These are phyloP conservation scores for Pseudomugil gertrudae DNA, from an alignment of 2,797 vertebrate genomes.

Conservation along the genomic window DNA sequence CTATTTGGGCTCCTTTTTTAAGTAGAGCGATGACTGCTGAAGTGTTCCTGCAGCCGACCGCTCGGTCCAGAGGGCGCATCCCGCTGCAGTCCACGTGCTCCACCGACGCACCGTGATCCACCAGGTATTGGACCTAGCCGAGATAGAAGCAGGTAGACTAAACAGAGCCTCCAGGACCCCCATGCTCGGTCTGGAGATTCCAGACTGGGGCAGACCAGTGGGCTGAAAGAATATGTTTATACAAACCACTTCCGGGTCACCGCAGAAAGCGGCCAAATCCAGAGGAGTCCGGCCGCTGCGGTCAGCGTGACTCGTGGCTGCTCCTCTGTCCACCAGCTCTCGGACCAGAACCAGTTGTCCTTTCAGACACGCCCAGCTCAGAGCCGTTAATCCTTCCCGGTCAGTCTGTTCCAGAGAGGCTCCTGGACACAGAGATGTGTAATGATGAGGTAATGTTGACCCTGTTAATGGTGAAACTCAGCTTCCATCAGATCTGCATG, in stretches of 20 bases:
- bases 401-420: constrained; percentile 91
- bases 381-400: constrained; percentile 93
- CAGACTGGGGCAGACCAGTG: neutral
- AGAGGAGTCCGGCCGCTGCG: constrained; percentile 94
- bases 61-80: constrained; percentile 95
- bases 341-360: constrained; percentile 91
- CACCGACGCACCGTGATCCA: constrained; percentile 95
- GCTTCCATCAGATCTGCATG: too few species aligned
- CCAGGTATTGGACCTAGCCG: constrained; percentile 93
- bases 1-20: constrained; percentile 98
- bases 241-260: constrained; percentile 96
- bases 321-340: constrained; percentile 90
- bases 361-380: constrained; percentile 98
- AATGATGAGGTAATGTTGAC: too few species aligned
- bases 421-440: constrained; percentile 75
- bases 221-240: neutral
- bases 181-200: too few species aligned
- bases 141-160: neutral
- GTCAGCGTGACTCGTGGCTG: constrained; percentile 90
- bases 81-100: constrained; percentile 97
- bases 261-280: constrained; percentile 94
- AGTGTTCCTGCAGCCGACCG: constrained; percentile 96
- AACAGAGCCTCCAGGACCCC: neutral
- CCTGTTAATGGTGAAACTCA: too few species aligned
- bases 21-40: constrained; percentile 95